Evolutionary conservation across 1,140 invertebrate species (phyloP).

Genomic region (Ceratina calcarata): DNA sequence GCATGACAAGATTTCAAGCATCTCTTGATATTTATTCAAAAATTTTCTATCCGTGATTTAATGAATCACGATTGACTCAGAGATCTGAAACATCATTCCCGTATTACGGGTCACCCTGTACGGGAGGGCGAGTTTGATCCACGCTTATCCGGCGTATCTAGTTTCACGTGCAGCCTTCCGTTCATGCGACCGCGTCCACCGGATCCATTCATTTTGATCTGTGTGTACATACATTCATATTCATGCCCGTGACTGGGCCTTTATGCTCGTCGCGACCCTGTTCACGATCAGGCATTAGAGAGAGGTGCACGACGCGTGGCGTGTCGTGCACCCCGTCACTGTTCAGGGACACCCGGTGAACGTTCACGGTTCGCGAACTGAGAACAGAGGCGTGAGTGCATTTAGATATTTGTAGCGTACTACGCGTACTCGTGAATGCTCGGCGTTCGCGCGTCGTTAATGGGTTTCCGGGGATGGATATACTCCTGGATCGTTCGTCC

Average conservation of each 20-base stretch:
- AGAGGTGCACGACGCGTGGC: slow-evolving; percentile 1
- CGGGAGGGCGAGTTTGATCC: not conserved
- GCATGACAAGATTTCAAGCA: too few relatives aligned
- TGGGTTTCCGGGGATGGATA: not conserved
- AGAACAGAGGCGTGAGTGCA: slow-evolving; percentile 8
- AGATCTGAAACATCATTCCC: too few relatives aligned
- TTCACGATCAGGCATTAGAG: slow-evolving; percentile 32
- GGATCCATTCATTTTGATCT: slow-evolving; percentile 48
- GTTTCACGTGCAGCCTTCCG: slow-evolving; percentile 38
- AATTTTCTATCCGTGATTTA: too few relatives aligned
- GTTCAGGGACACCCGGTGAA: slow-evolving; percentile 18
- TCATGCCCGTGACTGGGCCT: slow-evolving; percentile 29
- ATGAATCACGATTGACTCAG: too few relatives aligned
- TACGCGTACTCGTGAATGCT: not conserved
- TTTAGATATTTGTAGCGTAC: slow-evolving; percentile 1
- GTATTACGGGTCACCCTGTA: not conserved
- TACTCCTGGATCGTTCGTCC: too few relatives aligned
- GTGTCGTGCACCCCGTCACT: not conserved
- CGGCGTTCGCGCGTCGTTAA: not conserved
- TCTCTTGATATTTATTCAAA: too few relatives aligned
- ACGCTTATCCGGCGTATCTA: slow-evolving; percentile 24
- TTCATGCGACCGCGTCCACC: slow-evolving; percentile 23
- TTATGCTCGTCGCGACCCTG: slow-evolving; percentile 28
- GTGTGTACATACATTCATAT: slow-evolving; percentile 50
- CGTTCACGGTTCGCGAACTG: slow-evolving; percentile 22